Base-by-base conservation (phyloP, 2,888 invertebrate genomes). In the Camptogramma bilineatum region DNA sequence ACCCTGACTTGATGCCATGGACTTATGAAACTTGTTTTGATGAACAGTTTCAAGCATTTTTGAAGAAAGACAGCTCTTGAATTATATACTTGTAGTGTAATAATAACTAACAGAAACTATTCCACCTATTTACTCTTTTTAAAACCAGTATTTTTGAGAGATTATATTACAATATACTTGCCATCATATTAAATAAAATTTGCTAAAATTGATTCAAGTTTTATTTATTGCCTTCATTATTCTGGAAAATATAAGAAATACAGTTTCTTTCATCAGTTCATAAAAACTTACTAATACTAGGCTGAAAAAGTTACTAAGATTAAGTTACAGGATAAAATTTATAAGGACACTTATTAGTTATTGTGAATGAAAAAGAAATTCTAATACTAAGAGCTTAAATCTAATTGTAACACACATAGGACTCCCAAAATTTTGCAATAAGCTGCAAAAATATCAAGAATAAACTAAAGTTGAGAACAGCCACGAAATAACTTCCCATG, bases 1-100 rank as follows among this genome's bases (percentile, higher is more conserved):
- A 91, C 65, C 93, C 93, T n/a, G 89, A 91, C 62, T 81, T 93
- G 64, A 75, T 88, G 75, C 92, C 93, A 1, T 93, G 91, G 90
- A 93, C 93, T 1, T 86, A 88, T 77, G 93, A 93, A 77, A 79
- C 81, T 5, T 82, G 88, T 65, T 91, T 93, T 77, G 87, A 91
- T 82, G 88, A 88, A 61, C 88, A 90, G 64, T 92, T 93, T 64
- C 86, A 90, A 79, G 86, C 78, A 13, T 92, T 91, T 75, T 78
- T 92, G 56, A 87, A 83, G 58, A 81, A 64, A 66, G 57, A 47
- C 9, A 42, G 28, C 44, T 44, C 51, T 31, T 63, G 46, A 53
- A 17, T 19, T n/a, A 13, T 2, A 53, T 39, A 13, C 0, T 13
- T 39, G 16, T 16, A 28, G 44, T 16, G 42, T 48, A 52, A 8